Evolutionary conservation across 2,797 vertebrate genomes (phyloP).

Genomic region (Bradypodion ventrale): DNA sequence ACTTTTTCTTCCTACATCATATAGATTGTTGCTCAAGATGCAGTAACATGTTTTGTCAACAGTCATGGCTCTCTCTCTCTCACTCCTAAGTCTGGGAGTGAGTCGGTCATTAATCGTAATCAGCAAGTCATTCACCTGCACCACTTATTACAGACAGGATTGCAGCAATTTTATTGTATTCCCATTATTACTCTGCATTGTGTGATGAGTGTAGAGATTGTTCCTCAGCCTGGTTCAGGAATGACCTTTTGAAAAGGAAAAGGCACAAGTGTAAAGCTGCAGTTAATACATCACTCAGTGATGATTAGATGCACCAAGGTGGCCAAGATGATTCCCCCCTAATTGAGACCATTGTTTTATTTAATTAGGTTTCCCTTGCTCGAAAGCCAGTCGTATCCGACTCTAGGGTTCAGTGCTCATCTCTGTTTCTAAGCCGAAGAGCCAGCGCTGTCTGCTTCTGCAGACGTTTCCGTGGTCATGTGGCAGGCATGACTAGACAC

Average conservation of each 20-base stretch:
- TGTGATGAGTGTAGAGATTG: slow-evolving; percentile 12
- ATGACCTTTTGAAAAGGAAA: slow-evolving; percentile 18
- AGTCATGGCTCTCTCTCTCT: neutral
- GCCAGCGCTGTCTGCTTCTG: too few species aligned
- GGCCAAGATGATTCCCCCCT: neutral
- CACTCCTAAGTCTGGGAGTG: too few species aligned
- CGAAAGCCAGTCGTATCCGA: too few species aligned
- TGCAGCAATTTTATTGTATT: neutral
- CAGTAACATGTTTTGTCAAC: neutral
- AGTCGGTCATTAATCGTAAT: slow-evolving; percentile 28
- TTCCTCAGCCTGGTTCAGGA: slow-evolving; percentile 6
- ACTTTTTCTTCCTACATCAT: neutral
- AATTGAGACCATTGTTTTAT: neutral
- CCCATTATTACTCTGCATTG: neutral
- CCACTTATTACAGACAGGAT: slow-evolving; percentile 14
- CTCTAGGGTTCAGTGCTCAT: too few species aligned
- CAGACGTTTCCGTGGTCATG: too few species aligned
- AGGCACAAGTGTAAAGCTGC: neutral
- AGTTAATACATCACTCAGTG: neutral
- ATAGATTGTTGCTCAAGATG: neutral
- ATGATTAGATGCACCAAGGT: slow-evolving; percentile 4
- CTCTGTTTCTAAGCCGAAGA: too few species aligned
- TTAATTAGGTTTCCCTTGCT: too few species aligned
- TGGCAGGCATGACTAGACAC: too few species aligned
- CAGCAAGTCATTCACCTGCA: slow-evolving; percentile 20